Conservation (phyloP, 2,113 vertebrate species). For the Tetrao urogallus region DNA sequence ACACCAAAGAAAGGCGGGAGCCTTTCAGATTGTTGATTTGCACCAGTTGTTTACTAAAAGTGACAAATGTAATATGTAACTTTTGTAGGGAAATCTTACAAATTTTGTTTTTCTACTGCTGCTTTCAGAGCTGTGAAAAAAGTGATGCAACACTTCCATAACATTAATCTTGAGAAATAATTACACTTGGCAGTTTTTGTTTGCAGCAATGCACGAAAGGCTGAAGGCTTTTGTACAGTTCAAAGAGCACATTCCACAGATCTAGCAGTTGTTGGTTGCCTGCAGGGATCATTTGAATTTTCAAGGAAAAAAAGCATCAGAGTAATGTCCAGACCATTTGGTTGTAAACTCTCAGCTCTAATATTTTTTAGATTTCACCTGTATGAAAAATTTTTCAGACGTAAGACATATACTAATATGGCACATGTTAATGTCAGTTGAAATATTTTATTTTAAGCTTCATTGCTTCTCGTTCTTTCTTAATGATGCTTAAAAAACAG, state of each 20-base stretch:
- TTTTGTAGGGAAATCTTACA: background rate
- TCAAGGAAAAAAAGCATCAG: constrained; percentile 64
- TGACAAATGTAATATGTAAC: constrained; percentile 29
- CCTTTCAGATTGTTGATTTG: constrained; percentile 18
- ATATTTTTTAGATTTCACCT: constrained; percentile 53
- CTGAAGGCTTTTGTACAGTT: constrained; percentile 93
- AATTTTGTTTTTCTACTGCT: constrained; percentile 32
- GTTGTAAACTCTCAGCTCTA: background rate
- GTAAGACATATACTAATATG: background rate
- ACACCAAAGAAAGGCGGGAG: constrained; percentile 14
- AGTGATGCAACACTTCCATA: constrained; percentile 80
- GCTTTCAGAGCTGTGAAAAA: constrained; percentile 50
- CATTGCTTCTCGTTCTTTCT: background rate
- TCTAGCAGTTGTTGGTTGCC: constrained; percentile 88
- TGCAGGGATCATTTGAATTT: constrained; percentile 92
- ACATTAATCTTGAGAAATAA: constrained; percentile 88
- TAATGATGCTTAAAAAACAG: background rate
- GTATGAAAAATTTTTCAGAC: constrained; percentile 54
- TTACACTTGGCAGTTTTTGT: constrained; percentile 94
- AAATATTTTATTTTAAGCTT: background rate
- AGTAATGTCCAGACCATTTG: constrained; percentile 76
- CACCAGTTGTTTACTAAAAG: constrained; percentile 38
- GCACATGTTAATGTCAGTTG: background rate
- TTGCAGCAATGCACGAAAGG: constrained; percentile 88
- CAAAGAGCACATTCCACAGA: constrained; percentile 95